Percentiles rank a stretch among this genome's conserved stretches.
Evolutionary conservation across 1,140 invertebrate genomes (phyloP).

Genomic region (Drosophila gunungcola): DNA sequence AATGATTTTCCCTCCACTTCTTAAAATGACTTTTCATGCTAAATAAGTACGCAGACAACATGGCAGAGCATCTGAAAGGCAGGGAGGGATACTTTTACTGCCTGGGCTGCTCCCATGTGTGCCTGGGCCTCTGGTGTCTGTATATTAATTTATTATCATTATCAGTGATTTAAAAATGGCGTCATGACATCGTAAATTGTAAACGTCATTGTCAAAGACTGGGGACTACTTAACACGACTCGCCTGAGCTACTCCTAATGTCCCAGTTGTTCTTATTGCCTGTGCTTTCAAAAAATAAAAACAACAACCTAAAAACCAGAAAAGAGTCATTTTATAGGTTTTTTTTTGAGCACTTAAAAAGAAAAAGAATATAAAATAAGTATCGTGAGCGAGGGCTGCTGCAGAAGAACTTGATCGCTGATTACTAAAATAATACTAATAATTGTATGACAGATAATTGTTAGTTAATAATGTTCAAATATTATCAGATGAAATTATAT

Average conservation of each 20-base stretch:
- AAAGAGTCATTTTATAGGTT: conserved; percentile 21
- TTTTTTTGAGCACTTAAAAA: conserved; percentile 3
- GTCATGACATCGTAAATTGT: conserved; percentile 80
- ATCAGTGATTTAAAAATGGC: conserved; percentile 83
- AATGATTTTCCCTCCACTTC: conserved; percentile 55
- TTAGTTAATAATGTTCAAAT: no score
- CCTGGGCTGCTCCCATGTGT: conserved; percentile 40
- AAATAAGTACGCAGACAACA: conserved; percentile 74
- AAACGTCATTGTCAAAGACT: conserved; percentile 64
- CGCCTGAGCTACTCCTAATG: conserved; percentile 19
- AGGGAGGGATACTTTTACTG: conserved; percentile 18
- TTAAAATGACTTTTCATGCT: conserved; percentile 82
- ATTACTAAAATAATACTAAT: no score
- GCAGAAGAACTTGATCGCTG: not conserved
- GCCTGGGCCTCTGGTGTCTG: conserved; percentile 41
- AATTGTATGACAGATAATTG: no score
- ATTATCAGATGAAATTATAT: not conserved
- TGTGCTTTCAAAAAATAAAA: conserved; percentile 17
- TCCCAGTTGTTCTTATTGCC: conserved; percentile 46
- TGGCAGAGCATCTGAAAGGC: not conserved
- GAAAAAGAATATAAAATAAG: conserved; percentile 9
- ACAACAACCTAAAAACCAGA: not conserved
- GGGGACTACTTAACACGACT: conserved; percentile 72
- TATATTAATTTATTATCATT: conserved; percentile 84
- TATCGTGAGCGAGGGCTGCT: not conserved